Conservation (phyloP, 2,797 vertebrate species). For the Myotis pilosus region DNA sequence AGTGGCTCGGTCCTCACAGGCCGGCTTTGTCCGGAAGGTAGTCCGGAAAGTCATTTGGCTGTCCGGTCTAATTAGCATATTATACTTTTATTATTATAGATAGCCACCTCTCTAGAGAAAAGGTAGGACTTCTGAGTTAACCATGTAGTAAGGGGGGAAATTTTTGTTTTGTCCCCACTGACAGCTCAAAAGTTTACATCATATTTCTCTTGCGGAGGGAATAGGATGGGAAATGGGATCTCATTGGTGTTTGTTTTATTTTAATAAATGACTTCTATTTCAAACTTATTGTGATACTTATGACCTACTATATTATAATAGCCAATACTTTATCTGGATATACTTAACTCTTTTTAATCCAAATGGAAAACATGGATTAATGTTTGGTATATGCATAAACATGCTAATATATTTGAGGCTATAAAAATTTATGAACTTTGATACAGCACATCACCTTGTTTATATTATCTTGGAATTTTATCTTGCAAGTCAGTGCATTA, state of each 20-base stretch:
- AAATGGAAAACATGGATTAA: neutral
- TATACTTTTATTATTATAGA: too few relatives aligned
- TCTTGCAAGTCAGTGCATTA: neutral
- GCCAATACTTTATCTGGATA: neutral
- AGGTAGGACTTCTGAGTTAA: neutral
- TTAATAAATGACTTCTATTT: slow-evolving; percentile 44
- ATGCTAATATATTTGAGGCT: neutral
- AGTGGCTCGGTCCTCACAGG: too few relatives aligned
- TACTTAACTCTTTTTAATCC: neutral
- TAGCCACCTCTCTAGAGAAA: neutral
- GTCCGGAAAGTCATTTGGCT: too few relatives aligned
- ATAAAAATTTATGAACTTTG: slow-evolving; percentile 23
- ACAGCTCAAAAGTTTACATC: neutral
- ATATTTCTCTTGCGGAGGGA: neutral
- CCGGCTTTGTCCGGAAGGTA: too few relatives aligned
- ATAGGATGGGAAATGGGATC: neutral
- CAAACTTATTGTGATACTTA: neutral
- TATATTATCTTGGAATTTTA: slow-evolving; percentile 40
- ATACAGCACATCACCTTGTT: neutral
- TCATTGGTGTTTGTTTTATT: neutral
- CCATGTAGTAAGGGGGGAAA: neutral
- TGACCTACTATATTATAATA: neutral
- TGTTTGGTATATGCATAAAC: neutral
- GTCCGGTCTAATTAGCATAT: too few relatives aligned
- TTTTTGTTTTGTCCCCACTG: neutral